Evolutionary conservation across 92 coral and sea anemone species (phyloP).

Genomic region (Metridium senile): DNA sequence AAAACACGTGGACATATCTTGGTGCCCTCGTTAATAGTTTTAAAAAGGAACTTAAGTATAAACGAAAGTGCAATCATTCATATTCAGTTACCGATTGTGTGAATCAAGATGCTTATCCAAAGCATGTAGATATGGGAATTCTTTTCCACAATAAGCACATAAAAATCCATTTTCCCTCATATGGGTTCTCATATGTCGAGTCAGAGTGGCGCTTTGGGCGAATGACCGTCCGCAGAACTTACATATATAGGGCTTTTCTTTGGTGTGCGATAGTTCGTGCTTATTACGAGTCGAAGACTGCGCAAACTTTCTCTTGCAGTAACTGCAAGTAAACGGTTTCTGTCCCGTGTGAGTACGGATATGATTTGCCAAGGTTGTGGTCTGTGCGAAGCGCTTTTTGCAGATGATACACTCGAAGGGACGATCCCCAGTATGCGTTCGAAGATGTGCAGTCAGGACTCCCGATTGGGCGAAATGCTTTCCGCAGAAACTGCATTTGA

Average conservation of each 20-base stretch:
- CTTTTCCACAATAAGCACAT: slow-evolving; percentile 64
- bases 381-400: slow-evolving; percentile 65
- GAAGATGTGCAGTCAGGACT: slow-evolving; percentile 63
- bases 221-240: slow-evolving; percentile 62
- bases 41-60: no score
- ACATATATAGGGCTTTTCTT: slow-evolving; percentile 63
- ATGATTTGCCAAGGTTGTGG: slow-evolving; percentile 70
- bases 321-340: slow-evolving; percentile 59
- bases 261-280: slow-evolving; percentile 74
- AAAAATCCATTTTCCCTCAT: slow-evolving; percentile 46
- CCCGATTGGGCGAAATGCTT: slow-evolving; percentile 70
- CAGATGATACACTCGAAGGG: slow-evolving; percentile 61
- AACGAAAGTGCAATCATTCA: no score
- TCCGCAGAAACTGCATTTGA: slow-evolving; percentile 58
- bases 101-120: slow-evolving; percentile 61
- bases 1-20: no score
- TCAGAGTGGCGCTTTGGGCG: slow-evolving; percentile 56
- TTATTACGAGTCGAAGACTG: slow-evolving; percentile 74
- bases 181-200: slow-evolving; percentile 67
- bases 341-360: slow-evolving; percentile 76
- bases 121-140: slow-evolving; percentile 60
- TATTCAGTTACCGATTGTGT: no score
- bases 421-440: slow-evolving; percentile 72
- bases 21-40: no score
- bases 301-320: slow-evolving; percentile 57